These are phyloP conservation scores for Drosophila pseudoananassae DNA, from an alignment of 1,140 invertebrate genomes.

Conservation along the genomic window DNA sequence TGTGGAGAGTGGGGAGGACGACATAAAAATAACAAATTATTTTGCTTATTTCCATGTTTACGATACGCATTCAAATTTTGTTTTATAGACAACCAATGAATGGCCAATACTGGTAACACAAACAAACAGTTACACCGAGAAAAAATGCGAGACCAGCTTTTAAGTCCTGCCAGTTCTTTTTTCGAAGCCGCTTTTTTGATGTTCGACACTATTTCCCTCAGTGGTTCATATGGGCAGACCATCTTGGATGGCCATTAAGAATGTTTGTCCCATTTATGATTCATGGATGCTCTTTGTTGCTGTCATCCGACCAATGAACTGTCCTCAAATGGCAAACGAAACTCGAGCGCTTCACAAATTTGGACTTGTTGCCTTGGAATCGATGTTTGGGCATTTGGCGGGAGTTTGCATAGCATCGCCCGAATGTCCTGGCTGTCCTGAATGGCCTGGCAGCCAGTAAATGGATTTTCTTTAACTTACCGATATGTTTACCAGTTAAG, in stretches of 20 bases:
- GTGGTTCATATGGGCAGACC: constrained; percentile 8
- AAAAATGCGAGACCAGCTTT: neutral
- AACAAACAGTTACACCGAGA: neutral
- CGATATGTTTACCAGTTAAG: neutral
- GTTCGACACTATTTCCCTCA: neutral
- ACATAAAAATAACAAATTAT: constrained; percentile 50
- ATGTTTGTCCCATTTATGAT: constrained; percentile 46
- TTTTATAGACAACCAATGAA: constrained; percentile 40
- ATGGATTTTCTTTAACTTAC: constrained; percentile 23
- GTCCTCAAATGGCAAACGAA: constrained; percentile 35
- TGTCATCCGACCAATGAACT: constrained; percentile 41
- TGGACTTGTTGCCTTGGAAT: constrained; percentile 38
- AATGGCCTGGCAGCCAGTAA: constrained; percentile 27
- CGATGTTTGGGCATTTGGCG: constrained; percentile 15
- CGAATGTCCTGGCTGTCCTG: neutral
- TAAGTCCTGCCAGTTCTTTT: neutral
- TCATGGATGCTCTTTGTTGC: constrained; percentile 49
- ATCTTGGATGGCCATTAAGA: constrained; percentile 25
- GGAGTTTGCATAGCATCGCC: constrained; percentile 16
- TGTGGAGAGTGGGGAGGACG: constrained; percentile 5
- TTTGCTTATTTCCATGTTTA: constrained; percentile 45
- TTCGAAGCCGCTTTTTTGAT: no score
- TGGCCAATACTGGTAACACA: constrained; percentile 30
- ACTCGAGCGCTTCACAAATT: constrained; percentile 8
- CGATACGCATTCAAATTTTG: constrained; percentile 43